phyloP scores from a whole-genome alignment of 1,140 invertebrate species.

The Lepidostoma basale region DNA sequence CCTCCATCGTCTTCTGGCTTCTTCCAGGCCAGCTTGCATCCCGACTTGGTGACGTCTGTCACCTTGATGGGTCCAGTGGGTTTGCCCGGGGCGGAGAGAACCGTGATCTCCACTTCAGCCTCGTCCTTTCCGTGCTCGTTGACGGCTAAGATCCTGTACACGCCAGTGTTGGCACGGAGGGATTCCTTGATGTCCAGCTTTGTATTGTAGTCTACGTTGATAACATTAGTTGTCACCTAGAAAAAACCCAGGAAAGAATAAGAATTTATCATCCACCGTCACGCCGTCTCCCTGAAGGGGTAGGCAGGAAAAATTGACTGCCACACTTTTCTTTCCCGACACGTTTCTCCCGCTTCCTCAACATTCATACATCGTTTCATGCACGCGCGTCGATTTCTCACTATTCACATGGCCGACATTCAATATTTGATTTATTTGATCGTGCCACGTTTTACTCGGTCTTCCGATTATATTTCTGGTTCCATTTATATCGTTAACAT shows the following conservation, averaged over 20 bases:
- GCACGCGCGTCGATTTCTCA: no score
- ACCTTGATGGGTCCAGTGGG: slow-evolving; percentile 92
- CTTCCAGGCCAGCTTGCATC: slow-evolving; percentile 93
- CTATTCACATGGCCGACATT: no score
- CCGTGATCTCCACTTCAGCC: slow-evolving; percentile 90
- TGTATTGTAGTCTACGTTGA: slow-evolving; percentile 92
- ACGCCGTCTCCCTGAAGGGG: no score
- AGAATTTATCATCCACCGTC: slow-evolving; percentile 46
- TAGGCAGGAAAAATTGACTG: no score
- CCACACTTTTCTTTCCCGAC: no score
- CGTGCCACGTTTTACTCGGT: no score
- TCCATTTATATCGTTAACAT: no score
- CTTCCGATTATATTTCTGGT: no score
- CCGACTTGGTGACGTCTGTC: slow-evolving; percentile 85
- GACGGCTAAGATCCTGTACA: slow-evolving; percentile 89
- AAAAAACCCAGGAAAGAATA: neutral
- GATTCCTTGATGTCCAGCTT: slow-evolving; percentile 88
- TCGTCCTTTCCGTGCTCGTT: slow-evolving; percentile 94
- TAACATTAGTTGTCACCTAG: slow-evolving; percentile 67
- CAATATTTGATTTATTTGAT: no score
- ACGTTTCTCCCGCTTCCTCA: no score
- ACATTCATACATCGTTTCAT: no score
- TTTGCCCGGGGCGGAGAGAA: slow-evolving; percentile 83
- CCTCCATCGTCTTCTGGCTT: slow-evolving; percentile 99
- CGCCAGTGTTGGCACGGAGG: slow-evolving; percentile 81